Evolutionary conservation across 2,113 vertebrate genomes (phyloP), one percentile per base, ranked within the genome.

Genomic region (Oryzias celebensis): DNA sequence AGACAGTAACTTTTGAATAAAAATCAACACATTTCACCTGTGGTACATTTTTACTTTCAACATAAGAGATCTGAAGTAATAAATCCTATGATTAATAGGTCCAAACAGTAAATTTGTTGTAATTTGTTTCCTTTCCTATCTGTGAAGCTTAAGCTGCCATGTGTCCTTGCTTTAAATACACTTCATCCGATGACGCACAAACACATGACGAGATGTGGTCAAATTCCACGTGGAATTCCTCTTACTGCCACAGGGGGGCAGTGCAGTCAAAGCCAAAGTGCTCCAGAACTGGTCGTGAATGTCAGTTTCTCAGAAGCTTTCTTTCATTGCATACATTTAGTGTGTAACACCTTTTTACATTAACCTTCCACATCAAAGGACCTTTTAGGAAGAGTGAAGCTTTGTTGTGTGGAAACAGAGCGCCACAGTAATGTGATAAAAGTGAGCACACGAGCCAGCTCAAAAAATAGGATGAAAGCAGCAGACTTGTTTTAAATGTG

Each of bases 1-100:
- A 98, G 95, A 98, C 97, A 97, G 96, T 98, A 97, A 96, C 95
- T 98, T 99, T 99, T 96, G 93, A 98, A 98, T 98, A 98, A 99
- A 98, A 99, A 94, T 97, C 97, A 98, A 96, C 94, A 96, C 96
- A 92, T 93, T 86, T 88, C 80, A 77, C 80, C 78, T 75, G 85
- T 88, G 78, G 49, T 68, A 78, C 75, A 77, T 65, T 76, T 81
- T 83, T 57, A 64, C 73, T 69, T 65, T 61, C 52, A 61, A 65
- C 63, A 48, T 61, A 51, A 28, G 17, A 58, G 20, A 55, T 14
- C 20, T 48, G 31, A 36, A 12, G 7, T 12, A 36, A 36, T 36
- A 36, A 36, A 36, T 36, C 36, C 36, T 12, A 36, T 12, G 10
- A 36, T 36, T 36, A 36, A 36, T 36, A 36, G 8, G 36, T 36